phyloP scores from a whole-genome alignment of 2,888 invertebrate genomes.

The Erynnis tages region DNA sequence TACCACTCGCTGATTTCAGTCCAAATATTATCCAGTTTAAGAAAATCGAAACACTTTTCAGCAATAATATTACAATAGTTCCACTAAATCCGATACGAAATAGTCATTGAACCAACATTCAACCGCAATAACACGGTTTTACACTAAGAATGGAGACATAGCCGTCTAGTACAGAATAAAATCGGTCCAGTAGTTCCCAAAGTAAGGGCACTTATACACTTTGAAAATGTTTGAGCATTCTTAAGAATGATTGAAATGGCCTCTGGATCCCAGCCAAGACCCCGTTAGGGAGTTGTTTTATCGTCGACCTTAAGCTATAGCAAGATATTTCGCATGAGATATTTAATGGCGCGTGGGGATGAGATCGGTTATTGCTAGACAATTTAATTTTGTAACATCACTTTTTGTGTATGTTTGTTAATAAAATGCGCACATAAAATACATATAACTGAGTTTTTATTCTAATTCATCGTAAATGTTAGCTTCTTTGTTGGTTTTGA shows the following conservation, averaged over 20 bases:
- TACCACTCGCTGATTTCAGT: background rate
- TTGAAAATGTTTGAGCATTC: constrained; percentile 29
- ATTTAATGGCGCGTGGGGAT: too few species aligned
- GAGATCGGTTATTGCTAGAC: too few species aligned
- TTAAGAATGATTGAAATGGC: constrained; percentile 29
- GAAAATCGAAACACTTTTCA: constrained; percentile 8
- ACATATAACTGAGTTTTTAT: too few species aligned
- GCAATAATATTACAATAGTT: constrained; percentile 2
- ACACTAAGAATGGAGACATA: constrained; percentile 24
- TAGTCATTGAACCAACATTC: constrained; percentile 1
- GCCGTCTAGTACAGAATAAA: constrained; percentile 25
- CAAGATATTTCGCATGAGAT: background rate
- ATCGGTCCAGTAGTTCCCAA: constrained; percentile 20
- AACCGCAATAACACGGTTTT: constrained; percentile 22
- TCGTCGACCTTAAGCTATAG: background rate
- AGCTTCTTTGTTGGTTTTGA: too few species aligned
- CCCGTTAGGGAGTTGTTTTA: constrained; percentile 15
- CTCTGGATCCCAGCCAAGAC: constrained; percentile 24
- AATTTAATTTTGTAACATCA: too few species aligned
- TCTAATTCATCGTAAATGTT: too few species aligned
- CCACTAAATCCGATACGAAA: constrained; percentile 7
- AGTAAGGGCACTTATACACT: constrained; percentile 26
- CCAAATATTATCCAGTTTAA: constrained; percentile 2
- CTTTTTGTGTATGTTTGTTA: too few species aligned
- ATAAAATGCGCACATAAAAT: too few species aligned